These are phyloP conservation scores for human DNA, from an alignment of 2,113 vertebrate genomes.

Conservation along the genomic window GRCh38 chr13:105790501-105791000, in stretches of 20 bases:
- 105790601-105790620: not conserved
- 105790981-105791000: conserved; percentile 37
- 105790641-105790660: not conserved
- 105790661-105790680: not conserved
- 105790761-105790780: not conserved
- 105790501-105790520: not conserved
- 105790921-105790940: not conserved
- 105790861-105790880: not conserved
- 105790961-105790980: not conserved
- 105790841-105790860: not conserved
- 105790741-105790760: not conserved
- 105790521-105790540: not conserved
- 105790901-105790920: not conserved
- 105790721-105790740: not conserved
- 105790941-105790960: not conserved
- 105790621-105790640: not conserved
- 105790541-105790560: rapidly evolving
- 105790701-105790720: not conserved
- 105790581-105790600: too few relatives aligned
- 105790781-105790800: not conserved
- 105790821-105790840: not conserved
- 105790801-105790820: not conserved
- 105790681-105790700: rapidly evolving
- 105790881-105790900: not conserved
- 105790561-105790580: too few relatives aligned